Percentiles rank a stretch among this genome's conserved stretches.
phyloP scores from a whole-genome alignment of 2,888 invertebrate genomes.

The Eupeodes luniger region DNA sequence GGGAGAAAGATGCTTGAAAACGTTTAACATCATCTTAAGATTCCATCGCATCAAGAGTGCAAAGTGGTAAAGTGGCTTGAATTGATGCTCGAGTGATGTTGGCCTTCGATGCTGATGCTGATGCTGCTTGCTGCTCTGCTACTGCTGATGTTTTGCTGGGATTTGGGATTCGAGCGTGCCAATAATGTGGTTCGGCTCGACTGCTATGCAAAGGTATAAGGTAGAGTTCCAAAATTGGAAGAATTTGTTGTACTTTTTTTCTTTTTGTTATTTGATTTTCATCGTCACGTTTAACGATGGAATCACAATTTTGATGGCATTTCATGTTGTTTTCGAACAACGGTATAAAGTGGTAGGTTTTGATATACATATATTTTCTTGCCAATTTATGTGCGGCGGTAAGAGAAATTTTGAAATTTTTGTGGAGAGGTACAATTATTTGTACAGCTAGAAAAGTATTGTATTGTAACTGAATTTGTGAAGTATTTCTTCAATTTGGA shows the following conservation, averaged over 20 bases:
- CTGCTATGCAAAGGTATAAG: too few species aligned
- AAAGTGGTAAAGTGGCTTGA: conserved; percentile 75
- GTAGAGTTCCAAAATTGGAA: conserved; percentile 2
- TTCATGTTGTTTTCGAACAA: not conserved
- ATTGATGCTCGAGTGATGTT: conserved; percentile 64
- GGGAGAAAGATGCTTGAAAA: conserved; percentile 60
- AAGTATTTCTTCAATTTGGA: too few species aligned
- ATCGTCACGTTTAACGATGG: conserved; percentile 67
- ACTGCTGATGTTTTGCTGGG: not conserved
- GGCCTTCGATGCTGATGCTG: conserved; percentile 33
- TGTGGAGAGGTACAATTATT: too few species aligned
- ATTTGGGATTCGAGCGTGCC: not conserved
- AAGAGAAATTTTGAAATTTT: too few species aligned
- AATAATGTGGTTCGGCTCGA: not conserved
- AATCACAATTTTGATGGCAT: conserved; percentile 41
- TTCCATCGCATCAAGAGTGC: conserved; percentile 68
- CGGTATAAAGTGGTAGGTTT: conserved; percentile 12
- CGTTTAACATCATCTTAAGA: conserved; percentile 76
- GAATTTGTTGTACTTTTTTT: conserved; percentile 32
- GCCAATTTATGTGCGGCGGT: not conserved
- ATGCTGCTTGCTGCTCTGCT: not conserved
- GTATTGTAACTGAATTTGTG: too few species aligned
- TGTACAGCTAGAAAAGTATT: too few species aligned
- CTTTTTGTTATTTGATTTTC: conserved; percentile 68
- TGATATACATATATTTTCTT: conserved; percentile 12